phyloP scores from a whole-genome alignment of 2,888 invertebrate species.

The Sarcophaga rosellei region DNA sequence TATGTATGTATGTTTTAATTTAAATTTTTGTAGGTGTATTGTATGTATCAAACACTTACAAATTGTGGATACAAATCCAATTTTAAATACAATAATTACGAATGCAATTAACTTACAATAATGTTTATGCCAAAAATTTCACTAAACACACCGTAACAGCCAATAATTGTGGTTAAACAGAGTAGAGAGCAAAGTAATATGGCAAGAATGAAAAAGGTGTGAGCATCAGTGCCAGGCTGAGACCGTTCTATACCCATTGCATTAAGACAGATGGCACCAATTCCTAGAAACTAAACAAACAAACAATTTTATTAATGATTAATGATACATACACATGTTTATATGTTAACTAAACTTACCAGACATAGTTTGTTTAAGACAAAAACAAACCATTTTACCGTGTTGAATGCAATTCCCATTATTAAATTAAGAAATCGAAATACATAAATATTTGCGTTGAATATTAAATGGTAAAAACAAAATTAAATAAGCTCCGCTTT shows the following conservation, averaged over 20 bases:
- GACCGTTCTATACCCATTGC: conserved; percentile 73
- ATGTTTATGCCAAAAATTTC: conserved; percentile 75
- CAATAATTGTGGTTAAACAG: conserved; percentile 76
- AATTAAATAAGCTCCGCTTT: conserved; percentile 21
- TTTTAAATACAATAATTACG: background rate
- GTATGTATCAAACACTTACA: too few relatives aligned
- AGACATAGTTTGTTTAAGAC: conserved; percentile 75
- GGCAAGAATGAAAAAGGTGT: conserved; percentile 76
- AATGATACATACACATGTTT: background rate
- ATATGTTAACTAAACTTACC: conserved; percentile 69
- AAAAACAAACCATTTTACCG: conserved; percentile 75
- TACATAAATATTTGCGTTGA: background rate
- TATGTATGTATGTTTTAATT: too few relatives aligned
- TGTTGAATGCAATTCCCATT: conserved; percentile 75
- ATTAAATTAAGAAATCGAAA: conserved; percentile 52
- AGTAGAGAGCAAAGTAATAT: conserved; percentile 75
- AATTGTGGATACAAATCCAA: too few relatives aligned
- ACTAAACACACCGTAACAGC: conserved; percentile 75
- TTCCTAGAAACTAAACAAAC: conserved; percentile 72
- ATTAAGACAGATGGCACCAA: conserved; percentile 73
- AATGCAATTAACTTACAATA: conserved; percentile 71
- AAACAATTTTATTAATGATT: too few relatives aligned
- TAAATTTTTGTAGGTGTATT: too few relatives aligned
- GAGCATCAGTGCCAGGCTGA: conserved; percentile 75
- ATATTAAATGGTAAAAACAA: background rate